These are phyloP conservation scores for Drosophila bocki DNA, from an alignment of 1,140 invertebrate genomes.

Conservation along the genomic window DNA sequence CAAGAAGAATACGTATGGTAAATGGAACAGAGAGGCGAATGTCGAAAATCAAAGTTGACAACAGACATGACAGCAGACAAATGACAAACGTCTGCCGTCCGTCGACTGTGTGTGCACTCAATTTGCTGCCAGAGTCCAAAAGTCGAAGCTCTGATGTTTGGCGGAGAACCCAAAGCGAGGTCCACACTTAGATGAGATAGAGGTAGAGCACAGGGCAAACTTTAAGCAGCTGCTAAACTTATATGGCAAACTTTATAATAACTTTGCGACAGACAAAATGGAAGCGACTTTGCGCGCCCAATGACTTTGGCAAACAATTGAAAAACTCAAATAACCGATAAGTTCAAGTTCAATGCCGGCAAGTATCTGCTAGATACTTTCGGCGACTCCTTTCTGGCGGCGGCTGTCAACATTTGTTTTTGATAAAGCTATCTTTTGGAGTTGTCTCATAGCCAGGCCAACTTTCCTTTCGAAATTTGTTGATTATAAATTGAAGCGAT, in stretches of 20 bases:
- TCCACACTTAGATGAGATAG: constrained; percentile 42
- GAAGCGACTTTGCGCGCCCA: constrained; percentile 50
- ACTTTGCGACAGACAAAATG: constrained; percentile 53
- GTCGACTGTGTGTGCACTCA: constrained; percentile 69
- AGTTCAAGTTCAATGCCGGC: constrained; percentile 73
- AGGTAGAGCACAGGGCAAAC: constrained; percentile 32
- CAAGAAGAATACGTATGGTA: constrained; percentile 22
- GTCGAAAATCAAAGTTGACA: constrained; percentile 81
- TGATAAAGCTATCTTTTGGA: constrained; percentile 47
- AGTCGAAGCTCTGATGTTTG: constrained; percentile 28
- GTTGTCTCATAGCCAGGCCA: background rate
- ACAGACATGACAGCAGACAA: constrained; percentile 83
- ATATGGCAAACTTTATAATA: constrained; percentile 71
- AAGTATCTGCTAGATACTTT: constrained; percentile 68
- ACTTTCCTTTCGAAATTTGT: constrained; percentile 45
- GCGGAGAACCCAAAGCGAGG: constrained; percentile 25
- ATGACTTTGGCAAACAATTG: constrained; percentile 75
- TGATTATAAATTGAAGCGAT: constrained; percentile 79
- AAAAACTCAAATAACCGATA: constrained; percentile 45
- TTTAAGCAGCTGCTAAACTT: constrained; percentile 56
- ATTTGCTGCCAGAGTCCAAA: constrained; percentile 53
- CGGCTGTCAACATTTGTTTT: constrained; percentile 71
- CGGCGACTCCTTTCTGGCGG: constrained; percentile 2
- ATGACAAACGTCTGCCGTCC: constrained; percentile 78
- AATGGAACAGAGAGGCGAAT: constrained; percentile 51